Percentiles rank a stretch among this genome's conserved stretches.
phyloP scores from a whole-genome alignment of 2,797 vertebrate species.

The Choloepus didactylus region DNA sequence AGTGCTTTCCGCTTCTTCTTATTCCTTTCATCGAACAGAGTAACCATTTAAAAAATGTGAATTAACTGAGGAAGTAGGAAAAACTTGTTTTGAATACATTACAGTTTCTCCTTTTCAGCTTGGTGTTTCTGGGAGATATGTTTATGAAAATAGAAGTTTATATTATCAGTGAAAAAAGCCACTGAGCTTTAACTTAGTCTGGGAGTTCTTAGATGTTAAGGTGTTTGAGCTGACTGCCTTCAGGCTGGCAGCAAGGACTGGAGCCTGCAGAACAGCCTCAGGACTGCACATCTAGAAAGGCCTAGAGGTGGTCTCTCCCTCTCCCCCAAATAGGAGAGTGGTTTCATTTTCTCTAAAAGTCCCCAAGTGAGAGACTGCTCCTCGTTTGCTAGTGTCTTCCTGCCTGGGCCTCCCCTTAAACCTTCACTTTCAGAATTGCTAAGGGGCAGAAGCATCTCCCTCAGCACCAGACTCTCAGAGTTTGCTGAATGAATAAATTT shows the following conservation, averaged over 20 bases:
- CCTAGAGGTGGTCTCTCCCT: neutral
- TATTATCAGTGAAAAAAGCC: neutral
- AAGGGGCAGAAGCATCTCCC: neutral
- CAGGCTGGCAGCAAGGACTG: neutral
- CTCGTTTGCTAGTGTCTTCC: neutral
- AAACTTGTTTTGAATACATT: neutral
- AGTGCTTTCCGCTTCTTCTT: neutral
- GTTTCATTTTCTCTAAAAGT: constrained; percentile 11
- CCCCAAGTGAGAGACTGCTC: neutral
- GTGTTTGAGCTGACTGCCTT: neutral
- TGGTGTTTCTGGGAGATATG: neutral
- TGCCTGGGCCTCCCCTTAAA: neutral
- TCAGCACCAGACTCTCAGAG: neutral
- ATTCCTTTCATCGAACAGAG: neutral
- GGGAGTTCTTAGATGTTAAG: constrained; percentile 3
- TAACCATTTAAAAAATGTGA: constrained; percentile 84
- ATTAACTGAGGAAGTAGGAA: neutral
- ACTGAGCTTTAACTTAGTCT: neutral
- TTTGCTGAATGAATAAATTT: neutral
- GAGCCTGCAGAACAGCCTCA: neutral
- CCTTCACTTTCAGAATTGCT: neutral
- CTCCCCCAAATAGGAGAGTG: neutral
- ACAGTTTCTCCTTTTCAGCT: neutral
- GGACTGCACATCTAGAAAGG: neutral
- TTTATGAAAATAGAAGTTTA: constrained; percentile 76